Conservation (phyloP, 2,113 vertebrate genomes). For the Gavia stellata region DNA sequence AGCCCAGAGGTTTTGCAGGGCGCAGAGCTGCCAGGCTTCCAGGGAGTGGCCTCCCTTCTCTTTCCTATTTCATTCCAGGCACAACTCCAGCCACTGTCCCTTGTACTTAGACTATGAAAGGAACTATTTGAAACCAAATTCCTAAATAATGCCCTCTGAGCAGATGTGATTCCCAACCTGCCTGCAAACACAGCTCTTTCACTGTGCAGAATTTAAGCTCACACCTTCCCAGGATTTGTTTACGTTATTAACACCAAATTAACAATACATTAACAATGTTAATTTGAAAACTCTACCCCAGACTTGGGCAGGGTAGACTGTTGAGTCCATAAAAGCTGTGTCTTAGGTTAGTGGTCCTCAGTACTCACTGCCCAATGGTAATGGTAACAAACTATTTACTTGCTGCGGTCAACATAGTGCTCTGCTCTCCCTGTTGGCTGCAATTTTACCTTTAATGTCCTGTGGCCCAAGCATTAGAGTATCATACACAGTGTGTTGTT, state of each 20-base stretch:
- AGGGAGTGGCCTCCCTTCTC: background rate
- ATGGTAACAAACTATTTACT: background rate
- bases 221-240: background rate
- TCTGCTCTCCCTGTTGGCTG: background rate
- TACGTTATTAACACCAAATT: background rate
- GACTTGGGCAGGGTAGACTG: background rate
- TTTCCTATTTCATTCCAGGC: conserved; percentile 44
- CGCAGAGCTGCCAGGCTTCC: background rate
- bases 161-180: conserved; percentile 9
- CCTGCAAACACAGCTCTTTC: conserved; percentile 12
- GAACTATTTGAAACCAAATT: conserved; percentile 45
- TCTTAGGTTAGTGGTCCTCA: background rate
- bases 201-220: background rate
- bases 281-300: background rate
- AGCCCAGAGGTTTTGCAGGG: background rate
- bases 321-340: background rate
- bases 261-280: conserved; percentile 2
- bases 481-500: background rate
- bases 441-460: background rate
- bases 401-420: background rate
- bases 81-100: conserved; percentile 41
- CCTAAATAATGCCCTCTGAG: conserved; percentile 49
- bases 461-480: background rate
- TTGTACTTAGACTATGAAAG: conserved; percentile 43
- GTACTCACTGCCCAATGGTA: background rate